Conservation (phyloP, 1,140 invertebrate genomes). For the Rhopalosiphum padi region DNA sequence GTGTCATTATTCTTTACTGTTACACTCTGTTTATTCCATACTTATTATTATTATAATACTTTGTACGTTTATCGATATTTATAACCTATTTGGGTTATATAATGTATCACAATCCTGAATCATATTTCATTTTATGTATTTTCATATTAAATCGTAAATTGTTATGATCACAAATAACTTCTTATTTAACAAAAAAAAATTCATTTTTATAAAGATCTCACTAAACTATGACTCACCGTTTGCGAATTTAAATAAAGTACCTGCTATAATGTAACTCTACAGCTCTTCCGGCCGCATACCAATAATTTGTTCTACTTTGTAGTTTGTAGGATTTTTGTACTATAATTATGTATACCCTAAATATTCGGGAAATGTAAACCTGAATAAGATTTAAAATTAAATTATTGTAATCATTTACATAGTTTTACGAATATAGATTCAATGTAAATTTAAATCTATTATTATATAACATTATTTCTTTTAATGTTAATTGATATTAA, state of each 20-base stretch:
- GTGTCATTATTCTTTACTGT: not conserved
- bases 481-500: not conserved
- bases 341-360: conserved; percentile 17
- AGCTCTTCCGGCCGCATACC: not conserved
- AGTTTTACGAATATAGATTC: not conserved
- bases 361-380: not conserved
- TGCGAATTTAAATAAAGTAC: not conserved
- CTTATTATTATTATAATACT: too few species aligned
- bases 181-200: not conserved
- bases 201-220: not conserved
- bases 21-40: not conserved
- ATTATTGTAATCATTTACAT: not conserved
- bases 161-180: not conserved
- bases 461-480: not conserved
- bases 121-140: not conserved
- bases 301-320: conserved; percentile 14
- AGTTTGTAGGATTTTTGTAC: not conserved
- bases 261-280: not conserved
- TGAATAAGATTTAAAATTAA: not conserved
- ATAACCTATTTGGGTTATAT: not conserved
- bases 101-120: too few species aligned
- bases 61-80: not conserved
- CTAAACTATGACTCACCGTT: not conserved
- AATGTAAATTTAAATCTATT: not conserved
- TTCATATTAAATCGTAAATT: not conserved